phyloP scores from a whole-genome alignment of 2,888 invertebrate species.

The Drosophila ochracea region DNA sequence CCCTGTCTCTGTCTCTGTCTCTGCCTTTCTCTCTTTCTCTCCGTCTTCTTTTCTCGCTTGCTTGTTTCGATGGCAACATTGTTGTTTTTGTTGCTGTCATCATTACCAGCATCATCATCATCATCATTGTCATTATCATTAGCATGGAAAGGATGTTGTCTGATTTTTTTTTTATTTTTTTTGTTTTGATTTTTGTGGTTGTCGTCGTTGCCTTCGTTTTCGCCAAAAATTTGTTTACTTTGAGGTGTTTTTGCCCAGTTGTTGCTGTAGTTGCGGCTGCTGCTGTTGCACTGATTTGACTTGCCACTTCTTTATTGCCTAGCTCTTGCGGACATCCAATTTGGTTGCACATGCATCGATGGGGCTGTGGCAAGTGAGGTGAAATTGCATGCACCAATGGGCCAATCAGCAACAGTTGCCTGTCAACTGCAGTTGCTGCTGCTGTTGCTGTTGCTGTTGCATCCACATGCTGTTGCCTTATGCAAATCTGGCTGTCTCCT shows the following conservation, averaged over 20 bases:
- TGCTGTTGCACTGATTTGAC: slow-evolving; percentile 31
- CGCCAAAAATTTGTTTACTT: slow-evolving; percentile 53
- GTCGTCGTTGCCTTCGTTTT: slow-evolving; percentile 38
- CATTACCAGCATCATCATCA: background rate
- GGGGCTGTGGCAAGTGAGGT: slow-evolving; percentile 12
- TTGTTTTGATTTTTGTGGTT: background rate
- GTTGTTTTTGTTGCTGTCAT: background rate
- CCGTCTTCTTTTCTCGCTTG: background rate
- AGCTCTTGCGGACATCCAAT: slow-evolving; percentile 25
- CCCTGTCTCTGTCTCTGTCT: background rate
- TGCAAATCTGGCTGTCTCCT: slow-evolving; percentile 11
- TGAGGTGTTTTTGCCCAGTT: slow-evolving; percentile 45
- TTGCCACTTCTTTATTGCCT: slow-evolving; percentile 11
- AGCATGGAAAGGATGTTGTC: background rate
- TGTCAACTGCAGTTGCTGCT: slow-evolving; percentile 38
- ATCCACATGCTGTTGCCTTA: slow-evolving; percentile 17
- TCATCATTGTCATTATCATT: slow-evolving; percentile 10
- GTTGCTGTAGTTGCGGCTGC: slow-evolving; percentile 9
- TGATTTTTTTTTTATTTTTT: background rate
- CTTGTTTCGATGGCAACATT: background rate
- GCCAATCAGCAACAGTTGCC: slow-evolving; percentile 55
- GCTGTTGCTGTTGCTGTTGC: background rate
- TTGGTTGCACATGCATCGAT: slow-evolving; percentile 27
- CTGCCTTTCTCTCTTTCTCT: no score
- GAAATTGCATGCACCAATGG: slow-evolving; percentile 45